These are phyloP conservation scores for Anomalospiza imberbis DNA, from an alignment of 2,797 vertebrate species.

Conservation along the genomic window DNA sequence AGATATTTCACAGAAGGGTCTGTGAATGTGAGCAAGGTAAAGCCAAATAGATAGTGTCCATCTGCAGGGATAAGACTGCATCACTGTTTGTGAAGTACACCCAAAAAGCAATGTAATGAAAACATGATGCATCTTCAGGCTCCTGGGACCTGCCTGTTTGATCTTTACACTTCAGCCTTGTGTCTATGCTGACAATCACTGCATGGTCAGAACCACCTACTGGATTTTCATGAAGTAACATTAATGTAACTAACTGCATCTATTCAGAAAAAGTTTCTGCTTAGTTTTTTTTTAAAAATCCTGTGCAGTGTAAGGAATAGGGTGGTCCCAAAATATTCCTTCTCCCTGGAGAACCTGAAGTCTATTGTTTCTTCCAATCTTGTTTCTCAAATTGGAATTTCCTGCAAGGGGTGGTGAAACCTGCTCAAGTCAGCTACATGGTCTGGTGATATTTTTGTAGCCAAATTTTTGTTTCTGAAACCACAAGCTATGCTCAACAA, in stretches of 20 bases:
- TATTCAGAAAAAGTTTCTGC: background rate
- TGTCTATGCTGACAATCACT: background rate
- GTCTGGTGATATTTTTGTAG: background rate
- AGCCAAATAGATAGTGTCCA: background rate
- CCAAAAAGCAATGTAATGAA: background rate
- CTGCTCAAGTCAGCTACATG: background rate
- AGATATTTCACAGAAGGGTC: background rate
- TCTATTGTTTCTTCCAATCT: background rate
- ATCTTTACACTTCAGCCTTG: background rate
- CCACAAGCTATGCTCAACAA: background rate
- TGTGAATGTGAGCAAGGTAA: background rate
- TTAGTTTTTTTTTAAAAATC: background rate
- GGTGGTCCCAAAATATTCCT: background rate
- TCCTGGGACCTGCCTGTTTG: background rate
- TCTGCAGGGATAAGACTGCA: background rate
- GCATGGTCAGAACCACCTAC: background rate
- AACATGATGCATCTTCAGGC: accelerated
- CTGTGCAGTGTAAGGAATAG: background rate
- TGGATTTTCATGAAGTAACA: background rate
- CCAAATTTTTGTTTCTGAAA: background rate
- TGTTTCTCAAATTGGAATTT: background rate
- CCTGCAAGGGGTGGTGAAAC: background rate
- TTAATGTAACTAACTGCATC: background rate
- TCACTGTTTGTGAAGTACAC: background rate
- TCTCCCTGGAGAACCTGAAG: background rate